Conservation (phyloP, 2,888 invertebrate genomes). For the Tribolium freemani region DNA sequence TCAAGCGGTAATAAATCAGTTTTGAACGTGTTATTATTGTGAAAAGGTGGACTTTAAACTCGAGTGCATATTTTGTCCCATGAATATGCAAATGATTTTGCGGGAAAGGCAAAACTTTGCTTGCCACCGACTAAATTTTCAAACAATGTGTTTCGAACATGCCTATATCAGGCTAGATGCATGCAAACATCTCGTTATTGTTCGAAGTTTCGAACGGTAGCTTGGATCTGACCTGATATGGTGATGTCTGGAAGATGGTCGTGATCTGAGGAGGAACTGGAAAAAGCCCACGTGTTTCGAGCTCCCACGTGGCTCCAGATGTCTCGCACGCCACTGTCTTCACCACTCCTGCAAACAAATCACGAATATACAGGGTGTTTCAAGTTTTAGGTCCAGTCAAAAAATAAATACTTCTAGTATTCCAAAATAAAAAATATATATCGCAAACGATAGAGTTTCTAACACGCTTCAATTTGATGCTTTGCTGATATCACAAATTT, state of each 20-base stretch:
- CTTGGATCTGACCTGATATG: slow-evolving; percentile 59
- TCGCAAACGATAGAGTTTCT: no score
- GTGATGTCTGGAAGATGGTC: slow-evolving; percentile 55
- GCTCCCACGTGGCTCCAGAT: slow-evolving; percentile 60
- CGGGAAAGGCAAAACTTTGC: slow-evolving; percentile 16
- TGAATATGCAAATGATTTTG: slow-evolving; percentile 31
- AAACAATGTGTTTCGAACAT: slow-evolving; percentile 6
- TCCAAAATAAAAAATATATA: no score
- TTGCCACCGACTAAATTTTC: neutral
- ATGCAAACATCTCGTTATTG: slow-evolving; percentile 36
- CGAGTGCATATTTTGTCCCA: slow-evolving; percentile 21
- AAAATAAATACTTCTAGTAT: no score
- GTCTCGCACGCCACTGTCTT: slow-evolving; percentile 59
- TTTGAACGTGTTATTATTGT: neutral
- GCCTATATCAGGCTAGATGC: slow-evolving; percentile 11
- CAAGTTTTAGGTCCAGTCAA: no score
- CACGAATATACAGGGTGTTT: slow-evolving; percentile 53
- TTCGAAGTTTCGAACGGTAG: slow-evolving; percentile 34
- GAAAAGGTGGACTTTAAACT: slow-evolving; percentile 4
- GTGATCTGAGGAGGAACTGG: slow-evolving; percentile 51
- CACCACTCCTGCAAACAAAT: slow-evolving; percentile 58
- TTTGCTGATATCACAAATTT: no score
- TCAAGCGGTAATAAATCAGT: neutral
- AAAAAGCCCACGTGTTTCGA: slow-evolving; percentile 61
- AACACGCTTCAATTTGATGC: no score